Percentiles rank a stretch among this genome's conserved stretches.
phyloP scores from a whole-genome alignment of 2,113 vertebrate genomes.

The Embiotoca jacksoni region DNA sequence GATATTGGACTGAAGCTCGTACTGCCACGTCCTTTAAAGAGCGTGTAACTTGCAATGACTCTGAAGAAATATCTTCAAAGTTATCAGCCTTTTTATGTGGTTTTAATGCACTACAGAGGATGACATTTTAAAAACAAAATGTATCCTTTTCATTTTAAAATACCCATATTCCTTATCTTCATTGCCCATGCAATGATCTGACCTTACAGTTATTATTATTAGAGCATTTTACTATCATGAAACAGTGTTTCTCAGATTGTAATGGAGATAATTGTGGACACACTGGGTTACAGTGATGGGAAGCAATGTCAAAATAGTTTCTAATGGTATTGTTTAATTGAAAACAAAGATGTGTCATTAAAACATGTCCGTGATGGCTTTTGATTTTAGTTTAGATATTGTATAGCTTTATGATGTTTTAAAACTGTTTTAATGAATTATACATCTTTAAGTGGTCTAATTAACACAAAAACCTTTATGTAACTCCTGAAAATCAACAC shows the following conservation, averaged over 20 bases:
- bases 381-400: no score
- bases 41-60: slow-evolving; percentile 62
- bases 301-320: neutral
- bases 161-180: slow-evolving; percentile 24
- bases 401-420: no score
- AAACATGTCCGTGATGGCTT: no score
- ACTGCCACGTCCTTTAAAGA: slow-evolving; percentile 88
- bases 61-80: slow-evolving; percentile 11
- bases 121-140: neutral
- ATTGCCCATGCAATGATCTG: slow-evolving; percentile 11
- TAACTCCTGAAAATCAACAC: neutral
- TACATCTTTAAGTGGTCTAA: no score
- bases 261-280: neutral
- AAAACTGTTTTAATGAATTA: no score
- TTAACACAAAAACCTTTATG: no score
- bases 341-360: neutral
- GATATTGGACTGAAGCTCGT: slow-evolving; percentile 87
- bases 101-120: slow-evolving; percentile 4
- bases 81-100: slow-evolving; percentile 14
- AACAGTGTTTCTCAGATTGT: slow-evolving; percentile 1
- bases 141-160: slow-evolving; percentile 21
- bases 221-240: slow-evolving; percentile 19
- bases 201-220: slow-evolving; percentile 12
- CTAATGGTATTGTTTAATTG: neutral
- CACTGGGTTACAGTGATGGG: accelerated